Evolutionary conservation across 2,888 invertebrate species (phyloP), one percentile per base, ranked within the genome.

Genomic region (Torymus texanus): DNA sequence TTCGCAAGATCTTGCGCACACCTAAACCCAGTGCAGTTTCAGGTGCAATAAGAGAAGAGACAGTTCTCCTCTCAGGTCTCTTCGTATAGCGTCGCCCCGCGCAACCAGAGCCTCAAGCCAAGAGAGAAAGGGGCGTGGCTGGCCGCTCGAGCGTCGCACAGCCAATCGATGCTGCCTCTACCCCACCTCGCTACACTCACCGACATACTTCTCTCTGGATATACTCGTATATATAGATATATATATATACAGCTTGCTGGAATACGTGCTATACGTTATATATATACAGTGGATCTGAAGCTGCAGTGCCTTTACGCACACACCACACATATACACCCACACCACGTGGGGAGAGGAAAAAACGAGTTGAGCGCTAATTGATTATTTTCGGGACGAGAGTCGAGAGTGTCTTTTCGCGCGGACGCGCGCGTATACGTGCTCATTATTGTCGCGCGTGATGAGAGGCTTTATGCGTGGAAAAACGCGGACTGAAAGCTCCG

Each of bases 81-180:
- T 1, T 41, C 41, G 21, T 21, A 21, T 3, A 55, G 67, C 55
- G 16, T 16, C 58, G 58, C 41, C 41, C 63, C 78, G 83, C 80
- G 79, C 75, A 65, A 66, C 59, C 55, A 14, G 5, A 41, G 41
- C 8, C 5, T 5, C 41, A 8, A 41, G 41, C 41, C 41, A 41
- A 41, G 41, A 21, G 59, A 65, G 75, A 21, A 74, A 62, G 73
- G 84, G 87, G 87, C 85, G 86, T 85, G 82, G 85, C 82, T 79
- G 73, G 50, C 24, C 80, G 79, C 68, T 78, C 81, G 82, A 86
- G 83, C 75, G 82, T 81, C 83, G 56, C 58, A 78, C 83, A 79
- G 66, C 90, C 89, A 90, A 90, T 90, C 89, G 85, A 88, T 89
- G 87, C 80, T 75, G 75, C n/a, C 56, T 63, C 50, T 67, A 82